Evolutionary conservation across 2,797 vertebrate genomes (phyloP).

Genomic region (Remorina albescens): DNA sequence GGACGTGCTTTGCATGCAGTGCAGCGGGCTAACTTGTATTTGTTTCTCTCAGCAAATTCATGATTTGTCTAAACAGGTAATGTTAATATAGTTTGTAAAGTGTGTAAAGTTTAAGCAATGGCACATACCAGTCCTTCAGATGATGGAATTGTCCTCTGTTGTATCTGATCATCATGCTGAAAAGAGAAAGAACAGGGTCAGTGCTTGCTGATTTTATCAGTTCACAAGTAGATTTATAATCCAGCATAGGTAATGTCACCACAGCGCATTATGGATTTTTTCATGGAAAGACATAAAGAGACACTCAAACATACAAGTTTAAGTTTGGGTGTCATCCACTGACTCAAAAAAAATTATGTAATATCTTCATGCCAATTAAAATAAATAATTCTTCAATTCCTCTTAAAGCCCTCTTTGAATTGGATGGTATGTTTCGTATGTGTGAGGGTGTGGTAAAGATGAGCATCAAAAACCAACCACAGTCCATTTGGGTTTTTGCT

Average conservation of each 20-base stretch:
- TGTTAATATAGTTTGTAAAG: conserved; percentile 4
- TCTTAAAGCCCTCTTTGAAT: too few relatives aligned
- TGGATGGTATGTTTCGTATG: too few relatives aligned
- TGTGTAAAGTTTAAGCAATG: conserved; percentile 15
- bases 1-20: conserved; percentile 1
- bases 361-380: conserved; percentile 8
- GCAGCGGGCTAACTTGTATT: not conserved
- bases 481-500: conserved; percentile 51
- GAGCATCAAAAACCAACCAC: conserved; percentile 43
- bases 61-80: conserved; percentile 19
- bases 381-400: not conserved
- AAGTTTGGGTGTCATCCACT: not conserved
- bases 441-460: conserved; percentile 10
- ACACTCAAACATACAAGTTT: not conserved
- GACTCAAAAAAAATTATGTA: not conserved
- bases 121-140: conserved; percentile 68
- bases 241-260: not conserved
- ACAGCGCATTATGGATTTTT: not conserved
- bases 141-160: conserved; percentile 55
- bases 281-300: not conserved
- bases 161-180: conserved; percentile 62
- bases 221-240: not conserved
- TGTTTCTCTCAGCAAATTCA: conserved; percentile 1
- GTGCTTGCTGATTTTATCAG: not conserved
- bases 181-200: conserved; percentile 42